These are phyloP conservation scores for Pluvialis apricaria DNA, from an alignment of 2,113 vertebrate genomes.

Conservation along the genomic window DNA sequence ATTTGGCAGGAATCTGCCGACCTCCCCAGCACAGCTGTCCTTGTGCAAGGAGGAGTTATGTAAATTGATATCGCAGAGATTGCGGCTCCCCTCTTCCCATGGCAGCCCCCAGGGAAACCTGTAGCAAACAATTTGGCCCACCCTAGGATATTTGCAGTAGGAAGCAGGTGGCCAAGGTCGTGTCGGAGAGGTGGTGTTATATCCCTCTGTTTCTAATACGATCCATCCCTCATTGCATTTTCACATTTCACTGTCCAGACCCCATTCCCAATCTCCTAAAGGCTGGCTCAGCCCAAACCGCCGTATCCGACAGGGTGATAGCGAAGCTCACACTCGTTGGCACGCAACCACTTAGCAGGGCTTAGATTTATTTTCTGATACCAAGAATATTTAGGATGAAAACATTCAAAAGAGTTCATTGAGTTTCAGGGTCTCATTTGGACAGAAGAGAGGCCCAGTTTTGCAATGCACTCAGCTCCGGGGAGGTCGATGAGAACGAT, in stretches of 20 bases:
- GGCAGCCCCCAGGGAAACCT: not conserved
- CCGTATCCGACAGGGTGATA: fast-evolving
- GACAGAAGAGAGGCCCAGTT: not conserved
- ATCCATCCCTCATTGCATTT: fast-evolving
- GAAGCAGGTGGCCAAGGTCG: not conserved
- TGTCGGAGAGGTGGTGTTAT: not conserved
- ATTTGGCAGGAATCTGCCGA: conserved; percentile 10
- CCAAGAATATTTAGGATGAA: not conserved
- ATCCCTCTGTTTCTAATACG: not conserved
- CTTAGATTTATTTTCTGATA: not conserved
- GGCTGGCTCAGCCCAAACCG: not conserved
- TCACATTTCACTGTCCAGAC: not conserved
- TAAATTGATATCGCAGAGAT: not conserved
- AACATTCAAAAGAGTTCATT: not conserved
- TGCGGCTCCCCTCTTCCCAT: not conserved
- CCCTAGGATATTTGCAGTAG: not conserved
- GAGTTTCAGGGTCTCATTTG: not conserved
- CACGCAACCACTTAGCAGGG: not conserved
- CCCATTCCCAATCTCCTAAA: not conserved
- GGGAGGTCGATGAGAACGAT: fast-evolving
- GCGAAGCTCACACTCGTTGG: not conserved
- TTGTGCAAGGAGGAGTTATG: not conserved
- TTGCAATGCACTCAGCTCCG: not conserved
- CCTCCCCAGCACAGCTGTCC: conserved; percentile 40
- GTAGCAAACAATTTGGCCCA: not conserved